Evolutionary conservation across 2,113 vertebrate species (phyloP).

Genomic region (Hemiscyllium ocellatum): DNA sequence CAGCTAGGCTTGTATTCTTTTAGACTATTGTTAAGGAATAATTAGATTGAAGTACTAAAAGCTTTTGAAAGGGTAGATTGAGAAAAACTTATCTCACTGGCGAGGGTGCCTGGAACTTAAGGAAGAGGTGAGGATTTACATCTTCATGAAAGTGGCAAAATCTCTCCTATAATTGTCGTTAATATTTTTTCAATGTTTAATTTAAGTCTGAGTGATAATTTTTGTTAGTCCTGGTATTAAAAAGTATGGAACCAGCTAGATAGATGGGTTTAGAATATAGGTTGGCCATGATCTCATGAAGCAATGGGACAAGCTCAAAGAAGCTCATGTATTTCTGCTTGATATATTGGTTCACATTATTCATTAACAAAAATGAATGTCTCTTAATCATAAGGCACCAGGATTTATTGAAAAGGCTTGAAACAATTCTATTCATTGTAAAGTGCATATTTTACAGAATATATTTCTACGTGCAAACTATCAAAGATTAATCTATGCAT

Average conservation of each 20-base stretch:
- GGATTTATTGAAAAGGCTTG: background rate
- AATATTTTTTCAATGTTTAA: background rate
- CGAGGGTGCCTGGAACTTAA: background rate
- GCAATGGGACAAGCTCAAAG: background rate
- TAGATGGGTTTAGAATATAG: background rate
- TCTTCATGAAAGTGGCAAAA: background rate
- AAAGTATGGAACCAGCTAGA: background rate
- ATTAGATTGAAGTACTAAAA: background rate
- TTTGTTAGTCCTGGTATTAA: background rate
- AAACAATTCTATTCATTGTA: background rate
- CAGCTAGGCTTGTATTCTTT: background rate
- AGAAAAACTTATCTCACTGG: background rate
- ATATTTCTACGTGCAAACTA: background rate
- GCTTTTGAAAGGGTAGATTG: background rate
- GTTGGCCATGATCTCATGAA: background rate
- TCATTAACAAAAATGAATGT: background rate
- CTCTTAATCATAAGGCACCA: background rate
- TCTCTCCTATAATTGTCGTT: background rate
- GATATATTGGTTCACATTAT: background rate
- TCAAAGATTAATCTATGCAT: background rate
- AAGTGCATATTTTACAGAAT: background rate
- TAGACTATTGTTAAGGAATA: background rate
- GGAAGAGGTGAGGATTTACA: background rate
- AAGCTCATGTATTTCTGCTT: background rate
- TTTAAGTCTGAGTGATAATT: background rate